A percentile compares a stretch with the other conserved stretches of the same genome.
Conservation (phyloP, 2,888 invertebrate genomes). For the Epistrophella euchroma region DNA sequence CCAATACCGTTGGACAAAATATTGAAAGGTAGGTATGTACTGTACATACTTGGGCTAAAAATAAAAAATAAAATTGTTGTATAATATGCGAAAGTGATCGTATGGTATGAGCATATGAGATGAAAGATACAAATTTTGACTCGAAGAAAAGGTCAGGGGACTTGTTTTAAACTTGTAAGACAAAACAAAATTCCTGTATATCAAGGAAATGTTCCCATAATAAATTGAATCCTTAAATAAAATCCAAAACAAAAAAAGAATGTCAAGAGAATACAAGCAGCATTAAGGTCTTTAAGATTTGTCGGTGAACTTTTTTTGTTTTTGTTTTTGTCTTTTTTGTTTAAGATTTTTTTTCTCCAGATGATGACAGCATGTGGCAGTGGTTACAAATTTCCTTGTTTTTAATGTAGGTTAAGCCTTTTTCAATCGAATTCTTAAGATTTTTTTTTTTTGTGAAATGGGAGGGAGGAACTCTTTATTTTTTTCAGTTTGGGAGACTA, state of each 20-base stretch:
- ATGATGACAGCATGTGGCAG: conserved; percentile 2
- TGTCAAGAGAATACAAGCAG: conserved; percentile 45
- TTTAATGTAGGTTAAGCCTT: conserved; percentile 57
- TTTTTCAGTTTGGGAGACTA: not conserved
- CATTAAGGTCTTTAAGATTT: too few relatives aligned
- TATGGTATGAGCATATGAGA: not conserved
- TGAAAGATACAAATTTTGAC: conserved; percentile 10
- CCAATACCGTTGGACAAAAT: not conserved
- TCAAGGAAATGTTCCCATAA: conserved; percentile 13
- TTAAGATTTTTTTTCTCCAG: not conserved
- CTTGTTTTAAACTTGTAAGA: conserved; percentile 25
- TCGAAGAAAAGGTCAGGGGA: conserved; percentile 55
- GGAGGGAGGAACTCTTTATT: not conserved
- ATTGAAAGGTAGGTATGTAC: not conserved
- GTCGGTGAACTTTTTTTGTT: conserved; percentile 19
- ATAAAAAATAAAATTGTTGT: conserved; percentile 70
- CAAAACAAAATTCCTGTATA: not conserved
- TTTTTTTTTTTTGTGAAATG: not conserved
- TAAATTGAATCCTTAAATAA: conserved; percentile 17
- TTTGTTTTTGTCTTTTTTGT: conserved; percentile 2
- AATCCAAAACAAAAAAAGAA: conserved; percentile 13
- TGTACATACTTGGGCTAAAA: conserved; percentile 40
- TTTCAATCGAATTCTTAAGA: not conserved
- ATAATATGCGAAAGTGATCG: conserved; percentile 70
- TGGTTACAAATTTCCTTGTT: conserved; percentile 28